Base-by-base conservation (phyloP, 1,140 invertebrate genomes). In the Phymorhynchus buccinoides region DNA sequence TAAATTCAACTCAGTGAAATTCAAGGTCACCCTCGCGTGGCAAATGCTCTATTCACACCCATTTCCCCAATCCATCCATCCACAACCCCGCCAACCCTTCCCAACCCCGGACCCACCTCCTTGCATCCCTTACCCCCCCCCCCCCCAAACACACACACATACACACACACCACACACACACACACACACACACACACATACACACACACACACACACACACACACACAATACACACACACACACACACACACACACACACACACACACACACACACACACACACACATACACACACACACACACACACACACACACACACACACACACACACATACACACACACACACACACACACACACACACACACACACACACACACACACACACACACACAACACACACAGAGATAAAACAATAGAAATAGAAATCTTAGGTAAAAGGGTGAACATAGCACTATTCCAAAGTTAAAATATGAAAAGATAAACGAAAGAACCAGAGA, bases 91-190 rank as follows among this genome's bases (percentile, higher is more conserved):
- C n/a, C n/a, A n/a, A n/a, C n/a, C n/a, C n/a, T n/a, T n/a, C n/a
- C n/a, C n/a, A n/a, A n/a, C n/a, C n/a, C n/a, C n/a, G n/a, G n/a
- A n/a, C n/a, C n/a, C n/a, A n/a, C n/a, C n/a, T n/a, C n/a, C n/a
- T n/a, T n/a, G n/a, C n/a, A n/a, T 62, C 22, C 22, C 56, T 52
- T 18, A 14, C 48, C 22, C 22, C 22, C 48, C 48, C 22, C 22
- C 48, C 22, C 48, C 22, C 1, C 41, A 16, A 22, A 52, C 48
- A 0, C 22, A 3, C 22, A 0, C 22, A 3, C 22, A 18, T 41
- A 9, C 27, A 44, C n/a, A 42, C 78, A 80, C 30, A 48, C 71
- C n/a, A 18, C 27, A 84, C 83, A 71, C 83, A 32, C 68, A 32
- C 56, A 39, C 56, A 71, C 42, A 32, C 68, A 42, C 27, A 0